Conservation (phyloP, 1,140 invertebrate species). For the Diplogasteroides magnus region DNA sequence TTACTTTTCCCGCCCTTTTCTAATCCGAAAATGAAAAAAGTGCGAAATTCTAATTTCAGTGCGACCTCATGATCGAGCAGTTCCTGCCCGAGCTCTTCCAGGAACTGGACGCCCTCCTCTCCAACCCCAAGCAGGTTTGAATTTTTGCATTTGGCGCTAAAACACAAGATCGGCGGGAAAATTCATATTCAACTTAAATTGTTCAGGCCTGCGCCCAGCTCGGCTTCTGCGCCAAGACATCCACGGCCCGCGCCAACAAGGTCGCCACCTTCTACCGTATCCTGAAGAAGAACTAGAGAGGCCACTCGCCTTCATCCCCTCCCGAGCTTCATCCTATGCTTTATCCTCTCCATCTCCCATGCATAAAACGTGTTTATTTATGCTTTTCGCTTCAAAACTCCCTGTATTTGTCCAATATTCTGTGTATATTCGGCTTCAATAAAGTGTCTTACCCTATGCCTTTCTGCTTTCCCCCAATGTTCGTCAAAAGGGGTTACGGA, state of each 20-base stretch:
- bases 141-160: neutral
- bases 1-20: slow-evolving; percentile 10
- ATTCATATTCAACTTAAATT: neutral
- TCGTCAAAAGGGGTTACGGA: too few species aligned
- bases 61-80: slow-evolving; percentile 47
- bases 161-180: neutral
- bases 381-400: too few species aligned
- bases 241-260: slow-evolving; percentile 6
- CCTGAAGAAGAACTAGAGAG: slow-evolving; percentile 1
- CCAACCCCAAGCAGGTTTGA: slow-evolving; percentile 32
- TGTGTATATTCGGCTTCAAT: too few species aligned
- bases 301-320: too few species aligned
- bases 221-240: slow-evolving; percentile 33
- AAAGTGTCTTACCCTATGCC: too few species aligned
- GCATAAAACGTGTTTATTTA: too few species aligned
- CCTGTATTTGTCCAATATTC: too few species aligned
- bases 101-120: slow-evolving; percentile 41
- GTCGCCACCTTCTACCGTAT: neutral
- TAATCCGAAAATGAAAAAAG: slow-evolving; percentile 4
- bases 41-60: slow-evolving; percentile 34
- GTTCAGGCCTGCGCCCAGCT: slow-evolving; percentile 47
- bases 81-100: slow-evolving; percentile 49
- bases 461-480: too few species aligned
- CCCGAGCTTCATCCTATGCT: too few species aligned
- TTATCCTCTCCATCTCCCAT: too few species aligned